Percentiles rank a stretch among this genome's conserved stretches.
Evolutionary conservation across 2,888 invertebrate species (phyloP).

Genomic region (Melanargia galathea): DNA sequence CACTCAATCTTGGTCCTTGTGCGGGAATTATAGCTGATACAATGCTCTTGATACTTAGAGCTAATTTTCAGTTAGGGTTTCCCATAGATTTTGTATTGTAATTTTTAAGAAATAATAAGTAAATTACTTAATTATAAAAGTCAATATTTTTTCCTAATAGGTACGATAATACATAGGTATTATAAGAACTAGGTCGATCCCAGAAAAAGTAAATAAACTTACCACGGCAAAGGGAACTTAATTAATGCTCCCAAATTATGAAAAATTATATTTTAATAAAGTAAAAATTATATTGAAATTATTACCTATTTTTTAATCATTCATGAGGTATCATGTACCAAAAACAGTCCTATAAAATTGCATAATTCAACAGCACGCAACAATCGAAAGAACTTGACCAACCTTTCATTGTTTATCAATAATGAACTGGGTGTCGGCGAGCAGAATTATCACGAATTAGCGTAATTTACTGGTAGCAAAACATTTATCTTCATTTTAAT

Average conservation of each 20-base stretch:
- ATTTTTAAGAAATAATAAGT: too few species aligned
- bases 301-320: too few species aligned
- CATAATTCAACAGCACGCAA: background rate
- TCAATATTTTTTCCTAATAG: too few species aligned
- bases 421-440: conserved; percentile 28
- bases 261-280: too few species aligned
- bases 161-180: too few species aligned
- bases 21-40: conserved; percentile 64
- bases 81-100: conserved; percentile 31
- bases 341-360: background rate
- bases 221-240: too few species aligned
- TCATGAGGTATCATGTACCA: background rate
- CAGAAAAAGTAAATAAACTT: too few species aligned
- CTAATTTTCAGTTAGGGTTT: conserved; percentile 39
- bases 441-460: conserved; percentile 27
- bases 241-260: too few species aligned
- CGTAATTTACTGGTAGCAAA: conserved; percentile 32
- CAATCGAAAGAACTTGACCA: conserved; percentile 25
- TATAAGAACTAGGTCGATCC: too few species aligned
- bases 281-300: too few species aligned
- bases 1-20: conserved; percentile 76
- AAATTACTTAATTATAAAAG: too few species aligned
- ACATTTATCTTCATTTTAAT: conserved; percentile 21
- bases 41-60: conserved; percentile 55
- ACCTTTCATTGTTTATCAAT: conserved; percentile 24